A percentile compares a stretch with the other conserved stretches of the same genome.
These are phyloP conservation scores for Scolanthus callimorphus DNA, from an alignment of 92 coral and sea anemone species.

Conservation along the genomic window DNA sequence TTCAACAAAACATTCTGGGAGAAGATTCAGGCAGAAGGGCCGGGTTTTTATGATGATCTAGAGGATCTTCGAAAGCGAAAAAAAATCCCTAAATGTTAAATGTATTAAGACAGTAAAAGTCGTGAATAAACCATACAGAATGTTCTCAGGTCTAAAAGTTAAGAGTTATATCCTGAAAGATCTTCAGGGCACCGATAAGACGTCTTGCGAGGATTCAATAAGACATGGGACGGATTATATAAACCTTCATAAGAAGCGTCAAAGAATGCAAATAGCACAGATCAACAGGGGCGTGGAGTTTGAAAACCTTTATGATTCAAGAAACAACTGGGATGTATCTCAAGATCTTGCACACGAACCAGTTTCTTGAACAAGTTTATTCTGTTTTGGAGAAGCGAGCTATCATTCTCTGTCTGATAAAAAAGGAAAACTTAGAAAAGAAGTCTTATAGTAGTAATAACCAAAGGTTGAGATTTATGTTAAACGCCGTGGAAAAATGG, in stretches of 20 bases:
- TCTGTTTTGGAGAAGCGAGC: too few relatives aligned
- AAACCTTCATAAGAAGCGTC: background rate
- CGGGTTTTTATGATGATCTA: conserved; percentile 57
- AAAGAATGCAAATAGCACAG: too few relatives aligned
- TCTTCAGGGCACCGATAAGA: background rate
- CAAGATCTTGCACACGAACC: too few relatives aligned
- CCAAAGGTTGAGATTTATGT: too few relatives aligned
- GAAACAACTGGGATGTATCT: too few relatives aligned
- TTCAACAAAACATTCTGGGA: conserved; percentile 65
- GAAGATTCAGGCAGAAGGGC: conserved; percentile 46
- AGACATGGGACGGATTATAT: background rate
- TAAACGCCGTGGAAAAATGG: too few relatives aligned
- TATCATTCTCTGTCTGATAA: too few relatives aligned
- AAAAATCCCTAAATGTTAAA: conserved; percentile 2
- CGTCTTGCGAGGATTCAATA: background rate
- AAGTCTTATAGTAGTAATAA: too few relatives aligned
- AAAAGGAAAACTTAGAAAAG: too few relatives aligned
- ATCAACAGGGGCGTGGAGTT: too few relatives aligned
- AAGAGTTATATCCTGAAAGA: conserved; percentile 29
- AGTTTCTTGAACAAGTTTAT: too few relatives aligned
- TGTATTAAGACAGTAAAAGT: conserved; percentile 11
- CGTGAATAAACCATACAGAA: conserved; percentile 10
- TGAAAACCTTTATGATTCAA: too few relatives aligned
- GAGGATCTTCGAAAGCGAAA: conserved; percentile 16
- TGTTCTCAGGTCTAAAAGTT: conserved; percentile 17